phyloP scores from a whole-genome alignment of 2,888 invertebrate species.

The Ecdyonurus torrentis region DNA sequence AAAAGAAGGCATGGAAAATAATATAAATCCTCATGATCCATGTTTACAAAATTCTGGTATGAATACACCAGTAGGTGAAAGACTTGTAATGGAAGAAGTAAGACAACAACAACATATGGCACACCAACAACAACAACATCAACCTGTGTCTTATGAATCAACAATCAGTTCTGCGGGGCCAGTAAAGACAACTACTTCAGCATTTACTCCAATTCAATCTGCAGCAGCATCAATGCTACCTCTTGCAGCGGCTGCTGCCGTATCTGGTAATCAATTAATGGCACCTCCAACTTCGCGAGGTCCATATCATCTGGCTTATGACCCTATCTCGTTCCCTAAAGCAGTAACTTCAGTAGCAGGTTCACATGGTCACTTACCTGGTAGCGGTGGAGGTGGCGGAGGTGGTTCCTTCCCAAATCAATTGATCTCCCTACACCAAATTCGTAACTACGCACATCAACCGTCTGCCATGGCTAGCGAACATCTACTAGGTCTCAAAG shows the following conservation, averaged over 20 bases:
- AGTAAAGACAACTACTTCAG: constrained; percentile 55
- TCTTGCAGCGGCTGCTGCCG: constrained; percentile 31
- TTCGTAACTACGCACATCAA: constrained; percentile 88
- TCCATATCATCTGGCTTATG: constrained; percentile 47
- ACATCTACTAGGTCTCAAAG: constrained; percentile 35
- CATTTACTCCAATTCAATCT: constrained; percentile 87
- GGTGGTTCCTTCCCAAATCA: constrained; percentile 61
- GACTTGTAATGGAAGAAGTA: constrained; percentile 13
- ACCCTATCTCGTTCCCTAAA: constrained; percentile 78
- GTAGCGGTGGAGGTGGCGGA: constrained; percentile 12
- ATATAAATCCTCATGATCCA: constrained; percentile 12
- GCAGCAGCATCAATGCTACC: constrained; percentile 46
- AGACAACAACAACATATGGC: constrained; percentile 14
- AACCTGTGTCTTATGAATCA: constrained; percentile 13
- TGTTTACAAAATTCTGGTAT: constrained; percentile 25
- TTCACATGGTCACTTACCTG: constrained; percentile 13
- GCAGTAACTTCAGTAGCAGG: constrained; percentile 19
- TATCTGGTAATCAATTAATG: constrained; percentile 27
- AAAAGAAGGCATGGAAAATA: constrained; percentile 13
- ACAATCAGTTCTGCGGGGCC: constrained; percentile 23
- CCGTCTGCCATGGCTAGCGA: constrained; percentile 59
- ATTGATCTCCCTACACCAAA: constrained; percentile 88
- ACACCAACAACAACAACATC: constrained; percentile 13
- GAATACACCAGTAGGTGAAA: constrained; percentile 15
- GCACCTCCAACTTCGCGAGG: constrained; percentile 21